phyloP scores from a whole-genome alignment of 2,888 invertebrate genomes.

The Tenthredo scrophulariae region DNA sequence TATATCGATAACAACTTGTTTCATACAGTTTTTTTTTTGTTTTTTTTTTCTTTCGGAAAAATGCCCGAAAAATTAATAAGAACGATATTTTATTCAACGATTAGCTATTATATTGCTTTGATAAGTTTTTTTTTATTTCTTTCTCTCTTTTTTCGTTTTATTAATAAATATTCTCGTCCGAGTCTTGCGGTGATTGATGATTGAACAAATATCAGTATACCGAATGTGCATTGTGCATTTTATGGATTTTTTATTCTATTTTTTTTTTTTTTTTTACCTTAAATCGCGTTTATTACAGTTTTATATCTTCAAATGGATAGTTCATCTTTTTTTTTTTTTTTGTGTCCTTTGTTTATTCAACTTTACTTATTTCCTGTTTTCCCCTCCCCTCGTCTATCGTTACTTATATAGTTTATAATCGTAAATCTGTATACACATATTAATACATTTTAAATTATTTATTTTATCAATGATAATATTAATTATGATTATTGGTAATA shows the following conservation, averaged over 20 bases:
- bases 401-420: neutral
- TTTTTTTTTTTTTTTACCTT: constrained; percentile 15
- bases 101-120: constrained; percentile 64
- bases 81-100: constrained; percentile 57
- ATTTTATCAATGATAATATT: constrained; percentile 7
- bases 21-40: neutral
- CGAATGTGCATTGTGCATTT: neutral
- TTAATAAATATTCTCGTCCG: neutral
- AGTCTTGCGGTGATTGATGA: neutral
- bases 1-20: too few species aligned
- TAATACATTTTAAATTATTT: neutral
- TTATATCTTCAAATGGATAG: neutral
- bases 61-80: constrained; percentile 46
- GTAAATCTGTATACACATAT: neutral
- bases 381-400: neutral
- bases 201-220: neutral
- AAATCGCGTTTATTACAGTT: neutral
- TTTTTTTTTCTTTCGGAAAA: neutral
- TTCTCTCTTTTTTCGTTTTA: neutral
- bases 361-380: neutral
- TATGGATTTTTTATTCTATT: neutral
- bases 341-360: neutral
- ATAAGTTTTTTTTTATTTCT: constrained; percentile 30
- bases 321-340: neutral
- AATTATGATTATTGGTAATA: constrained; percentile 17